phyloP scores from a whole-genome alignment of 2,888 invertebrate genomes.

The Hemistola chrysoprasaria region DNA sequence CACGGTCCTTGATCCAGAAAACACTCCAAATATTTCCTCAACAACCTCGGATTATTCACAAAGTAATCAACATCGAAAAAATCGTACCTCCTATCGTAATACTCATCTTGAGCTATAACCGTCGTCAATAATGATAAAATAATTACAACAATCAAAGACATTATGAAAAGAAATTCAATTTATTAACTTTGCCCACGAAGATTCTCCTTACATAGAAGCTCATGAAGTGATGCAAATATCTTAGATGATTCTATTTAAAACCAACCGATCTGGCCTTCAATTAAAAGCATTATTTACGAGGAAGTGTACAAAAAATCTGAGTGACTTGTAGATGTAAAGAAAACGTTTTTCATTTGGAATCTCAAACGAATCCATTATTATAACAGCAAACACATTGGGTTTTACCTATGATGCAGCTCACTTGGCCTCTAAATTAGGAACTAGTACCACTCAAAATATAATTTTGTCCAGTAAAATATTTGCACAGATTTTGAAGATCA shows the following conservation, averaged over 20 bases:
- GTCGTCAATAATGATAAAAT: constrained; percentile 25
- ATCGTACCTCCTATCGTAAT: constrained; percentile 78
- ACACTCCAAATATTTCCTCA: constrained; percentile 87
- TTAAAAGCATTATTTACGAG: constrained; percentile 40
- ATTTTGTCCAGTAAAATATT: not conserved
- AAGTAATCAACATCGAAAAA: constrained; percentile 86
- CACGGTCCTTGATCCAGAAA: constrained; percentile 61
- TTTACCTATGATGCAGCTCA: too few relatives aligned
- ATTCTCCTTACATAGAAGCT: constrained; percentile 19
- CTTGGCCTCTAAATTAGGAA: not conserved
- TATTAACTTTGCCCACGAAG: constrained; percentile 5
- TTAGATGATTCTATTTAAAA: constrained; percentile 55
- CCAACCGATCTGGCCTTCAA: constrained; percentile 44
- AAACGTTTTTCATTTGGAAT: too few relatives aligned
- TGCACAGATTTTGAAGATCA: too few relatives aligned
- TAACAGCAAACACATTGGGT: not conserved
- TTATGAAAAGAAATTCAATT: constrained; percentile 25
- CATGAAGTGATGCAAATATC: constrained; percentile 42
- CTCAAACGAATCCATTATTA: constrained; percentile 5
- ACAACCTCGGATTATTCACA: constrained; percentile 83
- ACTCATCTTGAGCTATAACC: constrained; percentile 38
- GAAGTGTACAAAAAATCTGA: constrained; percentile 39
- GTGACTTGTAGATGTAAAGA: constrained; percentile 32
- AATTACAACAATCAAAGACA: constrained; percentile 27
- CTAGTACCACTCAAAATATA: too few relatives aligned